phyloP scores from a whole-genome alignment of 2,888 invertebrate genomes.

The Cetonia aurata region DNA sequence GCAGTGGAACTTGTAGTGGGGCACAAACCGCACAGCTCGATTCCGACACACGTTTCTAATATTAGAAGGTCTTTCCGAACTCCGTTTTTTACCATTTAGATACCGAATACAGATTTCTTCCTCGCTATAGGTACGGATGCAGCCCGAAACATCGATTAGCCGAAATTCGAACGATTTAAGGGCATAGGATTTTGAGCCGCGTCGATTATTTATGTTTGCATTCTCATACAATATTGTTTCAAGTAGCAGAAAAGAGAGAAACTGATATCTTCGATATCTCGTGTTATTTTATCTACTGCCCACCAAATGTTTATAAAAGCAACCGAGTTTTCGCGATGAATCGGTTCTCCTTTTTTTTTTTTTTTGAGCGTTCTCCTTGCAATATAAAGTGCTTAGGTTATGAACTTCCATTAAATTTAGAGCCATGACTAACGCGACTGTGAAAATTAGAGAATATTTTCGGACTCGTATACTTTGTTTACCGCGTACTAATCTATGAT shows the following conservation, averaged over 20 bases:
- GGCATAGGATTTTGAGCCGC: constrained; percentile 7
- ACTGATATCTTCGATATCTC: background rate
- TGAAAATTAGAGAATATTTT: constrained; percentile 17
- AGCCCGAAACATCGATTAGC: background rate
- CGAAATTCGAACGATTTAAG: constrained; percentile 7
- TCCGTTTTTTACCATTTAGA: constrained; percentile 5
- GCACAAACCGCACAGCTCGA: constrained; percentile 6
- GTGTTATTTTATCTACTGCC: background rate
- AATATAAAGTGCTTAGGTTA: constrained; percentile 18
- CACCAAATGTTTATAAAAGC: background rate
- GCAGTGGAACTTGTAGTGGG: constrained; percentile 22
- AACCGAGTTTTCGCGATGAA: background rate
- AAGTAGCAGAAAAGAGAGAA: background rate
- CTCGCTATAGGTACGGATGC: constrained; percentile 17
- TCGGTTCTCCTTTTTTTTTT: too few relatives aligned
- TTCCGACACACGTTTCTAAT: constrained; percentile 24
- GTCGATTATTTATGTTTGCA: constrained; percentile 3
- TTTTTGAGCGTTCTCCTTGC: constrained; percentile 1
- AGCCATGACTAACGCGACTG: background rate
- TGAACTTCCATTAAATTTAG: constrained; percentile 17
- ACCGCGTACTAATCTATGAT: background rate
- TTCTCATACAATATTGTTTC: background rate
- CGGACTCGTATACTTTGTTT: background rate
- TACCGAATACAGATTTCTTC: constrained; percentile 21
- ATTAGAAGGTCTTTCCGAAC: constrained; percentile 9